A percentile compares a stretch with the other conserved stretches of the same genome.
Evolutionary conservation across 2,113 vertebrate species (phyloP).

Genomic region (Boulengeromyrus knoepffleri): DNA sequence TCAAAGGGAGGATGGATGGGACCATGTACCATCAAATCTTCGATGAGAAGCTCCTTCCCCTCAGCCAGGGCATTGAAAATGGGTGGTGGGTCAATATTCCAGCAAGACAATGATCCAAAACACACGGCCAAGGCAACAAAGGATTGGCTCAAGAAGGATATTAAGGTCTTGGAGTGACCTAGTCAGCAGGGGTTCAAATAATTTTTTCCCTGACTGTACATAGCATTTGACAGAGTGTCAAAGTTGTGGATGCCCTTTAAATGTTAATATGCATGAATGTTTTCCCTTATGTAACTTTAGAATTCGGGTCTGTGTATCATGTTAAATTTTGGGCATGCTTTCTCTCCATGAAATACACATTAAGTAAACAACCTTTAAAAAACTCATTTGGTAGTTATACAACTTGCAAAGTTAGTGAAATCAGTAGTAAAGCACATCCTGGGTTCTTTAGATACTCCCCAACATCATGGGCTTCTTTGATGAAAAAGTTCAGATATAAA

Average conservation of each 20-base stretch:
- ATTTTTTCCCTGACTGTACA: not conserved
- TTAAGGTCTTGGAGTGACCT: too few species aligned
- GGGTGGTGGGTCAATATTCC: too few species aligned
- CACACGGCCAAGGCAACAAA: too few species aligned
- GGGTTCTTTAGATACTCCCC: not conserved
- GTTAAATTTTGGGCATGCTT: not conserved
- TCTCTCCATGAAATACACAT: not conserved
- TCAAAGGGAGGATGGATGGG: too few species aligned
- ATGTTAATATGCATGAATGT: not conserved
- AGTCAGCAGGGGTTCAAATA: too few species aligned
- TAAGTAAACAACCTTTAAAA: not conserved
- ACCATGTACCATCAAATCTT: too few species aligned
- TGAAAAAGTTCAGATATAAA: not conserved
- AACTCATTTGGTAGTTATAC: not conserved
- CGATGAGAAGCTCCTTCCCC: too few species aligned
- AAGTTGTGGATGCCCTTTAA: not conserved
- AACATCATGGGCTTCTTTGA: not conserved
- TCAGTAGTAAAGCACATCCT: not conserved
- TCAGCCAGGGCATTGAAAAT: too few species aligned
- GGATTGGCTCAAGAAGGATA: too few species aligned
- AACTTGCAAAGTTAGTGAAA: not conserved
- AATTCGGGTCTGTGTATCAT: not conserved
- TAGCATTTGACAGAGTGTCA: not conserved
- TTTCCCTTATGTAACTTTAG: not conserved
- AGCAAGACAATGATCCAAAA: too few species aligned